A percentile compares a stretch with the other conserved stretches of the same genome.
phyloP scores from a whole-genome alignment of 2,797 vertebrate genomes.

The Aquila chrysaetos region DNA sequence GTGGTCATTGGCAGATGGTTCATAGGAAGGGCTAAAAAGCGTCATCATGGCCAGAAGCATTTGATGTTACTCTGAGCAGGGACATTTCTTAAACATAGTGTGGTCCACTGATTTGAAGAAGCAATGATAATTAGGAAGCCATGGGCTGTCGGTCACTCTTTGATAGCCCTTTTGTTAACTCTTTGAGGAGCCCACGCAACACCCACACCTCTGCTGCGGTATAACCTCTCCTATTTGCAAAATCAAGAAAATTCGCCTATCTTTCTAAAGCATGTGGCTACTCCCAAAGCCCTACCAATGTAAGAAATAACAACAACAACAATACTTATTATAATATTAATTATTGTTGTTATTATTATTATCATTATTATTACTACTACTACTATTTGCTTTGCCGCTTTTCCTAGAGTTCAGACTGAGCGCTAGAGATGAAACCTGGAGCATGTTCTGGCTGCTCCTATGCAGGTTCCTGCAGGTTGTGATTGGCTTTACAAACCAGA shows the following conservation, averaged over 20 bases:
- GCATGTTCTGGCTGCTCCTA: background rate
- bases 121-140: background rate
- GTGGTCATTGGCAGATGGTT: background rate
- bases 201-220: background rate
- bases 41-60: background rate
- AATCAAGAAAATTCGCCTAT: background rate
- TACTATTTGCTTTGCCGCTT: background rate
- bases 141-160: background rate
- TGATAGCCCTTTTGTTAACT: background rate
- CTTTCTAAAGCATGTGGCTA: background rate
- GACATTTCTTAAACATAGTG: background rate
- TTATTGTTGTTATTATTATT: too few species aligned
- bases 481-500: background rate
- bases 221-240: background rate
- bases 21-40: background rate
- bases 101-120: background rate
- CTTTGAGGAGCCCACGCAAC: background rate
- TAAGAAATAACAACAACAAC: too few species aligned
- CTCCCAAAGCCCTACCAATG: background rate
- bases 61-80: background rate
- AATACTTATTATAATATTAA: too few species aligned
- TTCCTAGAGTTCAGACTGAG: background rate
- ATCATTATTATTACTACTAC: too few species aligned
- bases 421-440: background rate
- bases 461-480: background rate